Percentiles rank a stretch among this genome's conserved stretches.
Conservation (phyloP, 2,888 invertebrate species). For the Luffia ferchaultella region DNA sequence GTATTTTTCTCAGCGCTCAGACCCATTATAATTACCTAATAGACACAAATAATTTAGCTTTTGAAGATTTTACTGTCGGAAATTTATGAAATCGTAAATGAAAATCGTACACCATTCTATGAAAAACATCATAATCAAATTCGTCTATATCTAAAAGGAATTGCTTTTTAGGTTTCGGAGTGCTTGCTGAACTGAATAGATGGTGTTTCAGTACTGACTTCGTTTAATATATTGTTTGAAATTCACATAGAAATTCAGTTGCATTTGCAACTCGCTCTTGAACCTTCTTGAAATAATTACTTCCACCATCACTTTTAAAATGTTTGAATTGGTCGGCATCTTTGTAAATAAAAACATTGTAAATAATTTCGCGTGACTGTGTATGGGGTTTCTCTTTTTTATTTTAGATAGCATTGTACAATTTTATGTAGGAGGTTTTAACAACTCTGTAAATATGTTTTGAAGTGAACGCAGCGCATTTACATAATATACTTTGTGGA, state of each 20-base stretch:
- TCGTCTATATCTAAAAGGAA: conserved; percentile 3
- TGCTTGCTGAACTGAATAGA: neutral
- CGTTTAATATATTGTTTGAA: conserved; percentile 3
- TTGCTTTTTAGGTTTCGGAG: neutral
- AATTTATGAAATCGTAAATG: conserved; percentile 2
- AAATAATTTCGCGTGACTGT: neutral
- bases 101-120: conserved; percentile 8
- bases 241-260: conserved; percentile 5
- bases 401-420: conserved; percentile 19
- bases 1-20: too few species aligned
- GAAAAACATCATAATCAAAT: conserved; percentile 7
- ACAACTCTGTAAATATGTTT: too few species aligned
- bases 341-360: conserved; percentile 1
- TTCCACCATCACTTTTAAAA: conserved; percentile 1
- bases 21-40: neutral
- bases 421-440: neutral
- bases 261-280: conserved; percentile 9
- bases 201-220: neutral
- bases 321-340: conserved; percentile 3
- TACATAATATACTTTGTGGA: too few species aligned
- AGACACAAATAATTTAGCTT: conserved; percentile 6
- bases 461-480: too few species aligned
- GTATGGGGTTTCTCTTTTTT: neutral
- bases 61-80: conserved; percentile 8
- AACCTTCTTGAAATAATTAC: conserved; percentile 7